Evolutionary conservation across 2,888 invertebrate species (phyloP).

Genomic region (Lasioglossum figueresi): DNA sequence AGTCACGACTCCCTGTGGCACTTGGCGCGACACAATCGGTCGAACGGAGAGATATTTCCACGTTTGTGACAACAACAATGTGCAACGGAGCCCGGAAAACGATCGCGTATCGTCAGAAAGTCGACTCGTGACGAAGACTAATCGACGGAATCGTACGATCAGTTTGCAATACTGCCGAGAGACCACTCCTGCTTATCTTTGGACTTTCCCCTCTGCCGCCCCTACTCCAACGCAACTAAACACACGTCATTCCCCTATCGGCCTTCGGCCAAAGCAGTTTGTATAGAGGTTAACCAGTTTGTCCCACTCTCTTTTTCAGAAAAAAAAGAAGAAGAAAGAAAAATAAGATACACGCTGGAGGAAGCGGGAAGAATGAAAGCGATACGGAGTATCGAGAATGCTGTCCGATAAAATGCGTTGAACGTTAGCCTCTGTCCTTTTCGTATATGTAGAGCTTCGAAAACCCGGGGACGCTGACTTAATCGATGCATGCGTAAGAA

Average conservation of each 20-base stretch:
- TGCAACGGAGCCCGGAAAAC: background rate
- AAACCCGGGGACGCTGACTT: slow-evolving; percentile 28
- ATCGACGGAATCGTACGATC: slow-evolving; percentile 70
- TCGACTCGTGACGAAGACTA: slow-evolving; percentile 48
- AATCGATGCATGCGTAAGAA: slow-evolving; percentile 16
- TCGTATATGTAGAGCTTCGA: slow-evolving; percentile 11
- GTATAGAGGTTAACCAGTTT: slow-evolving; percentile 83
- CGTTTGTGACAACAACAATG: slow-evolving; percentile 41
- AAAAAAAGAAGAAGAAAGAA: slow-evolving; percentile 69
- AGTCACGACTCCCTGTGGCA: background rate
- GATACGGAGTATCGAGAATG: slow-evolving; percentile 55
- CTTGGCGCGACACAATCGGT: background rate
- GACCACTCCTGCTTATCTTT: slow-evolving; percentile 81
- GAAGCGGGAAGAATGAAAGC: slow-evolving; percentile 56
- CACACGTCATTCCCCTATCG: slow-evolving; percentile 69
- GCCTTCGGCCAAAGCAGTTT: slow-evolving; percentile 63
- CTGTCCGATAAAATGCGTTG: slow-evolving; percentile 44
- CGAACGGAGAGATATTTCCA: background rate
- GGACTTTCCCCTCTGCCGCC: slow-evolving; percentile 80
- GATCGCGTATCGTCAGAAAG: slow-evolving; percentile 33
- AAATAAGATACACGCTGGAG: slow-evolving; percentile 35
- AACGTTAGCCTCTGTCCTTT: slow-evolving; percentile 34
- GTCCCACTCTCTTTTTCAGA: slow-evolving; percentile 81
- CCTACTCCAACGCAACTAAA: slow-evolving; percentile 59
- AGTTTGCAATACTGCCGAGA: slow-evolving; percentile 72